phyloP scores from a whole-genome alignment of 2,888 invertebrate species.

The Machimus rusticus region DNA sequence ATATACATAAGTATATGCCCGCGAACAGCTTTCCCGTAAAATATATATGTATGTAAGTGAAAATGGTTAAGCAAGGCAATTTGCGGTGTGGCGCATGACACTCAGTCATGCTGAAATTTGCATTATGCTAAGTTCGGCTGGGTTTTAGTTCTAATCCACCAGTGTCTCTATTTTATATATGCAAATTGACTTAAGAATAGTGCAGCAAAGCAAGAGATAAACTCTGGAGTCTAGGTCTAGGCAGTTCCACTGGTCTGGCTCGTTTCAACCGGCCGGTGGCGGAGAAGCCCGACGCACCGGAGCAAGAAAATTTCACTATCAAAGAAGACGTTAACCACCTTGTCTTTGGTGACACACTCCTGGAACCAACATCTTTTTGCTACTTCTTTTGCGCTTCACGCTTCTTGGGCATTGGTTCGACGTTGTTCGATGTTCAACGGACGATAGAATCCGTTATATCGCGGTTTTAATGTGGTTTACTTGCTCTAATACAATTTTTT shows the following conservation, averaged over 20 bases:
- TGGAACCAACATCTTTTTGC: neutral
- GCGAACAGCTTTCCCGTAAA: neutral
- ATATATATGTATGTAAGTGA: neutral
- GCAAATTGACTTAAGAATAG: neutral
- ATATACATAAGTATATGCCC: neutral
- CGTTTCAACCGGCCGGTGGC: neutral
- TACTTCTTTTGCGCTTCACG: neutral
- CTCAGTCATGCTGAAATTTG: neutral
- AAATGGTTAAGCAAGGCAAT: neutral
- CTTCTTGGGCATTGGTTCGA: neutral
- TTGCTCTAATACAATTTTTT: neutral
- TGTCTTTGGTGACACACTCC: constrained; percentile 13
- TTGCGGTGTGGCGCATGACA: neutral
- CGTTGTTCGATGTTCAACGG: neutral
- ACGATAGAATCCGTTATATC: constrained; percentile 19
- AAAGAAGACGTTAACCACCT: neutral
- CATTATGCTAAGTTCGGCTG: neutral
- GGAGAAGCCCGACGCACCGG: neutral
- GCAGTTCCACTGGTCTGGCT: neutral
- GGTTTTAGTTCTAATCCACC: neutral
- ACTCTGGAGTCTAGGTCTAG: neutral
- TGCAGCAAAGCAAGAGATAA: neutral
- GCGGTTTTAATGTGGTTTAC: neutral
- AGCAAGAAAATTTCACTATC: constrained; percentile 5
- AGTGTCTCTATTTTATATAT: constrained; percentile 2